Evolutionary conservation across 1,140 invertebrate species (phyloP).

Genomic region (Diprion similis): DNA sequence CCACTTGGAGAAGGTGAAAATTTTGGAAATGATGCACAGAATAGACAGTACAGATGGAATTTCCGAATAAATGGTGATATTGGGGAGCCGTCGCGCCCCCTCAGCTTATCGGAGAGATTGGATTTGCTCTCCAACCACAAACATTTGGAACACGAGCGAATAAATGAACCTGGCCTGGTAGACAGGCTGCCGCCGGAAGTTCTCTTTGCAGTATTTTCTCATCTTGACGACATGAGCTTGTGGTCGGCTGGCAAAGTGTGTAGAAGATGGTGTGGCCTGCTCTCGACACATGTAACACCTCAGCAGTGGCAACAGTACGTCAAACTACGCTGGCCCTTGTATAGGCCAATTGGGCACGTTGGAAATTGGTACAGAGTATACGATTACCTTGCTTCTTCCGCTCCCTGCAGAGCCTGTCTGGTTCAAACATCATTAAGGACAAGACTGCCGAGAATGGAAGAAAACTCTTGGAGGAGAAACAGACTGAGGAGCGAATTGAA

Average conservation of each 20-base stretch:
- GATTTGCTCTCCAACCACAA: slow-evolving; percentile 58
- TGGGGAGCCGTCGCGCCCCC: slow-evolving; percentile 45
- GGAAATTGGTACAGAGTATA: slow-evolving; percentile 83
- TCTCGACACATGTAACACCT: slow-evolving; percentile 76
- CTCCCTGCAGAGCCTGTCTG: slow-evolving; percentile 82
- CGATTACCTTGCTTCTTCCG: slow-evolving; percentile 54
- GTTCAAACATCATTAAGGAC: slow-evolving; percentile 76
- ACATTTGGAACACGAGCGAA: slow-evolving; percentile 51
- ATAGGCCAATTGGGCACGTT: slow-evolving; percentile 72
- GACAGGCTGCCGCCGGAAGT: slow-evolving; percentile 78
- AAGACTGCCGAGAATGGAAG: slow-evolving; percentile 65
- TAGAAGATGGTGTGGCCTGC: slow-evolving; percentile 80
- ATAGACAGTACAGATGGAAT: slow-evolving; percentile 32
- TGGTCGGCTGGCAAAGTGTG: slow-evolving; percentile 88
- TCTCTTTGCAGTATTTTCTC: slow-evolving; percentile 84
- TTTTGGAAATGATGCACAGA: slow-evolving; percentile 3
- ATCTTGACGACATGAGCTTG: slow-evolving; percentile 89
- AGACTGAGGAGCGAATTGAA: slow-evolving; percentile 78
- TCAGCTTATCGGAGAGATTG: slow-evolving; percentile 55
- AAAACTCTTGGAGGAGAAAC: slow-evolving; percentile 78
- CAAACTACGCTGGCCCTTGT: slow-evolving; percentile 82
- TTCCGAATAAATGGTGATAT: slow-evolving; percentile 30
- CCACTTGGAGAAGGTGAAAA: slow-evolving; percentile 23
- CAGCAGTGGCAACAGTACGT: slow-evolving; percentile 81
- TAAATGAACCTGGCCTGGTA: slow-evolving; percentile 58